Evolutionary conservation across 2,797 vertebrate species (phyloP), one percentile per base, ranked within the genome.

Genomic region (Rhyacichthys aspro): DNA sequence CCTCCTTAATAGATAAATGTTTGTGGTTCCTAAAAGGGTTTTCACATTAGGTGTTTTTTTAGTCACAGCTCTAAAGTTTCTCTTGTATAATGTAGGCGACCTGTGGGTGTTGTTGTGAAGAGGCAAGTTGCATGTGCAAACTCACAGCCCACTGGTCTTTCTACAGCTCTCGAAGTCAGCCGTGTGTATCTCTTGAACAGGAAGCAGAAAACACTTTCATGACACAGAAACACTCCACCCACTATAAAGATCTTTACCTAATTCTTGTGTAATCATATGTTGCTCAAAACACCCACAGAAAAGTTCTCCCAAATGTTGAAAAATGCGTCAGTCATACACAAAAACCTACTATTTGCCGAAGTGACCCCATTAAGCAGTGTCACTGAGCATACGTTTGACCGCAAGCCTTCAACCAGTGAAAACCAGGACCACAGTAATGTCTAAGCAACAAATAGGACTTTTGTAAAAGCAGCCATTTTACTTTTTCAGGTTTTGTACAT

Each of bases 131-230:
- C 10, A 9, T 18, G 28, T 7, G 2, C n/a, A 42, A 39, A 49
- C 11, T 36, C 42, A 14, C 55, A 54, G 28, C 56, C 8, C 43
- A 11, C 55, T 41, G 23, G 17, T 53, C 17, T 60, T 8, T 42
- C 1, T 65, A 23, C 7, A 43, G 32, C 52, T 57, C 46, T 67
- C 8, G 37, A 15, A 28, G 9, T 55, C 43, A 15, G 16, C n/a
- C 63, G 76, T 81, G 68, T 23, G 61, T 52, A 43, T 55, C 56
- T 43, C 8, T 65, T 19, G 18, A 56, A 83, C 82, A 90, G 86
- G 84, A 89, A 86, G 70, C 43, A 11, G 66, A 70, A 8, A 63
- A 38, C 58, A 36, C 48, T 57, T n/a, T n/a, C 36, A 14, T 28
- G 14, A 11, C 38, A 44, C n/a, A 59, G 7, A 42, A 43, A 55